A percentile compares a stretch with the other conserved stretches of the same genome.
Conservation (phyloP, 1,140 invertebrate species). For the Condylostylus longicornis region DNA sequence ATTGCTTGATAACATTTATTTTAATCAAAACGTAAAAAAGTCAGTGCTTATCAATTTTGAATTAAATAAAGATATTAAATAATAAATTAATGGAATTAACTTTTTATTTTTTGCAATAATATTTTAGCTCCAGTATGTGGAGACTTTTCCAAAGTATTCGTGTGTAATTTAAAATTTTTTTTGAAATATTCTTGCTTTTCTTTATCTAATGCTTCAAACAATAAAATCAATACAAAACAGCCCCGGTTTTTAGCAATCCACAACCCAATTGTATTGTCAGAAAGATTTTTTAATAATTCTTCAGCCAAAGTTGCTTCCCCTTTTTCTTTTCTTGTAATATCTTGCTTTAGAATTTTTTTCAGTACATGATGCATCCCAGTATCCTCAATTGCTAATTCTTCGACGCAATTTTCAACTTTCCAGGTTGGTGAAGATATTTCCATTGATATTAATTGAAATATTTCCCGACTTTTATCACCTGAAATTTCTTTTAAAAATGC, state of each 20-base stretch:
- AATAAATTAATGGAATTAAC: no score
- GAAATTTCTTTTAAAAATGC: slow-evolving; percentile 4
- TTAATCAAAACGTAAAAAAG: no score
- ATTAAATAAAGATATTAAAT: no score
- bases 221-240: slow-evolving; percentile 46
- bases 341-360: slow-evolving; percentile 60
- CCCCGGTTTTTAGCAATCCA: slow-evolving; percentile 44
- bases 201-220: no score
- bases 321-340: slow-evolving; percentile 34
- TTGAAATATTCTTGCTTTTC: no score
- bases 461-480: neutral
- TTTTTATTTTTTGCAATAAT: no score
- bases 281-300: slow-evolving; percentile 31
- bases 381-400: slow-evolving; percentile 63
- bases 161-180: no score
- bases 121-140: no score
- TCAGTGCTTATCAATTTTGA: no score
- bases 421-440: neutral
- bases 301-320: slow-evolving; percentile 33
- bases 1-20: no score
- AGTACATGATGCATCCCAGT: slow-evolving; percentile 61
- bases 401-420: slow-evolving; percentile 5
- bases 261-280: slow-evolving; percentile 13
- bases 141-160: no score
- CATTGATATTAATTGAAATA: neutral